Conservation (phyloP, 1,140 invertebrate species). For the Penaeus japonicus region DNA sequence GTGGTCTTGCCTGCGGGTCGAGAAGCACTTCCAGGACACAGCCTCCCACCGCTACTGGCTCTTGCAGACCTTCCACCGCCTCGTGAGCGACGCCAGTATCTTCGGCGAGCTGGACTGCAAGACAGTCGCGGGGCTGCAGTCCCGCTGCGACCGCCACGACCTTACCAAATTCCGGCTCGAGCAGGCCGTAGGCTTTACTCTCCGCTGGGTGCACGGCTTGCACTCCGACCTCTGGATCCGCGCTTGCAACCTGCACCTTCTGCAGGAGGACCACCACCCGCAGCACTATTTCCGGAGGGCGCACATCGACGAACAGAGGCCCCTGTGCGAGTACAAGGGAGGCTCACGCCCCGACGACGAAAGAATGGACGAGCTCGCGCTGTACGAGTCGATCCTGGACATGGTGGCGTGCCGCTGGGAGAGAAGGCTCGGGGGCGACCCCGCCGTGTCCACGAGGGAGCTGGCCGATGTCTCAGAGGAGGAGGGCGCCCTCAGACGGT, state of each 20-base stretch:
- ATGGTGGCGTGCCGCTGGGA: slow-evolving; percentile 18
- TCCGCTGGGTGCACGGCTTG: not conserved
- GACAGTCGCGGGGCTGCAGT: too few species aligned
- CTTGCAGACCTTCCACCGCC: too few species aligned
- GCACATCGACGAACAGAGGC: too few species aligned
- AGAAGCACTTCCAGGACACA: too few species aligned
- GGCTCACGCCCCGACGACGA: not conserved
- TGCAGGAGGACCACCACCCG: not conserved
- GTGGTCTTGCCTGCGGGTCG: too few species aligned
- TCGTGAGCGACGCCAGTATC: too few species aligned
- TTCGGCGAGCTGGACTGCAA: too few species aligned
- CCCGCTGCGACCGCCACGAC: not conserved
- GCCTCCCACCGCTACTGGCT: too few species aligned
- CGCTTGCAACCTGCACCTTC: not conserved
- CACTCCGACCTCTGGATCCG: not conserved
- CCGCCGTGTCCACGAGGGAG: not conserved
- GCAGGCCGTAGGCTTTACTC: not conserved
- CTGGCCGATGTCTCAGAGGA: not conserved
- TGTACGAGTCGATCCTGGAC: not conserved
- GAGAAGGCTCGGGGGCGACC: not conserved
- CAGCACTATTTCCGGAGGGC: not conserved
- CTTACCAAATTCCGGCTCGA: not conserved
- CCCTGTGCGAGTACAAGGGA: too few species aligned
- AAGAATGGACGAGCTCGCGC: not conserved
- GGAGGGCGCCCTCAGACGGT: too few species aligned